Percentiles rank a stretch among this genome's conserved stretches.
These are phyloP conservation scores for Clostera curtula DNA, from an alignment of 2,888 invertebrate species.

Conservation along the genomic window DNA sequence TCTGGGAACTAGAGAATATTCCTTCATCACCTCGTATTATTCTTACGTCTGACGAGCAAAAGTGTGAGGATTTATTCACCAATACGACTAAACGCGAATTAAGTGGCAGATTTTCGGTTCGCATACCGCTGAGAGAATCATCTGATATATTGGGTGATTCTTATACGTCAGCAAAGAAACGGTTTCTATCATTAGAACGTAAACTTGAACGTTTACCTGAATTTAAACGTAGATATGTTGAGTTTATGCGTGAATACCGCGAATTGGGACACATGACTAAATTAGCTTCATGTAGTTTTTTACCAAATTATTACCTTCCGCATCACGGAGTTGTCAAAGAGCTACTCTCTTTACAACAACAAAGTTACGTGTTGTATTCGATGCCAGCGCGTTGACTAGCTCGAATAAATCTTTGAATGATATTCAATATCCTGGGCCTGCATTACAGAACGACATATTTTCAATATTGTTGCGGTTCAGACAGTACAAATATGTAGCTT, in stretches of 20 bases:
- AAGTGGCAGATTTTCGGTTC: constrained; percentile 2
- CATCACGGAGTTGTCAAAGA: constrained; percentile 7
- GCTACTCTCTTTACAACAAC: constrained; percentile 3
- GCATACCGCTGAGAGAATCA: constrained; percentile 2
- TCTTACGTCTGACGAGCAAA: not conserved
- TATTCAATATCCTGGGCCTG: constrained; percentile 3
- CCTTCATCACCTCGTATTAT: not conserved
- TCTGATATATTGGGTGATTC: constrained; percentile 1
- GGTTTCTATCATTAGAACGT: constrained; percentile 3
- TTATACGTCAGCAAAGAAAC: constrained; percentile 1
- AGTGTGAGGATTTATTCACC: constrained; percentile 3
- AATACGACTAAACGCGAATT: constrained; percentile 1
- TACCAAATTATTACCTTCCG: constrained; percentile 1
- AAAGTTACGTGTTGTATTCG: constrained; percentile 7
- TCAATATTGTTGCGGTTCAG: constrained; percentile 2
- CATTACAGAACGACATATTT: constrained; percentile 6
- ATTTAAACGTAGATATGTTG: constrained; percentile 3
- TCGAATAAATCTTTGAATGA: constrained; percentile 4
- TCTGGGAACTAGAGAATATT: constrained; percentile 5
- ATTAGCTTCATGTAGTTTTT: not conserved
- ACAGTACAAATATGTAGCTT: constrained; percentile 4
- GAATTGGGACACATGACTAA: constrained; percentile 7
- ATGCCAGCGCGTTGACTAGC: constrained; percentile 2
- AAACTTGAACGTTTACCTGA: not conserved
- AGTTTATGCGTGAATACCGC: constrained; percentile 7